Evolutionary conservation across 2,797 vertebrate genomes (phyloP), one percentile per base, ranked within the genome.

Genomic region (Phalanger gymnotis): DNA sequence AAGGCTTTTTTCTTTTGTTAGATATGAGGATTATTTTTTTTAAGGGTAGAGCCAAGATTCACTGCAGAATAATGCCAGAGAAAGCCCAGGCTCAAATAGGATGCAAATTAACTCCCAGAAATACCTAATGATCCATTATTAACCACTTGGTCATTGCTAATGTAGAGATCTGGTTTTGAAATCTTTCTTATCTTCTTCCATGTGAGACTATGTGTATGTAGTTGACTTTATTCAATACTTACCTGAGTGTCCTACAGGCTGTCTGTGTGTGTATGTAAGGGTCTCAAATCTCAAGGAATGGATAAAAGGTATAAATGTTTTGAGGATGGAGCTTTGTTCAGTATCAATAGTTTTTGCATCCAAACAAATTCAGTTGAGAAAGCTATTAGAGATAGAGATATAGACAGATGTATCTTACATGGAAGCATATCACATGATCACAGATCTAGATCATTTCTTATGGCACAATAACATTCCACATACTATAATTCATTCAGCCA

Each of bases 1-100:
- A 90, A 98, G 96, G 96, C 95, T 54, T 97, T 97, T 96, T 96
- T 97, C 73, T 47, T 97, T 97, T 97, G 98, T 96, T 97, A 95
- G 95, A 94, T 94, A 95, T 0, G 4, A 93, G 94, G 96, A 98
- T 97, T 97, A 96, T 97, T 73, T 11, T 3, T 61, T 90, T 16
- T 28, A 91, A 12, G 55, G 90, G 54, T 54, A 93, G 90, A 93
- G 91, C 57, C 53, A 54, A 94, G 61, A 96, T 91, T 91, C 13
- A 3, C 9, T 56, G 52, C 27, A 93, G 92, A 93, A 97, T 91
- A 96, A 94, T 94, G 92, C 87, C 34, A 58, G 92, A 92, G 90
- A 91, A 97, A 95, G 47, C 47, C 19, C 61, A 55, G 94, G 92
- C 94, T 98, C 97, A 91, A 5, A 57, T 11, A 40, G 95, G 96